Evolutionary conservation across 2,888 invertebrate species (phyloP).

Genomic region (Omphaloscelis lunosa): DNA sequence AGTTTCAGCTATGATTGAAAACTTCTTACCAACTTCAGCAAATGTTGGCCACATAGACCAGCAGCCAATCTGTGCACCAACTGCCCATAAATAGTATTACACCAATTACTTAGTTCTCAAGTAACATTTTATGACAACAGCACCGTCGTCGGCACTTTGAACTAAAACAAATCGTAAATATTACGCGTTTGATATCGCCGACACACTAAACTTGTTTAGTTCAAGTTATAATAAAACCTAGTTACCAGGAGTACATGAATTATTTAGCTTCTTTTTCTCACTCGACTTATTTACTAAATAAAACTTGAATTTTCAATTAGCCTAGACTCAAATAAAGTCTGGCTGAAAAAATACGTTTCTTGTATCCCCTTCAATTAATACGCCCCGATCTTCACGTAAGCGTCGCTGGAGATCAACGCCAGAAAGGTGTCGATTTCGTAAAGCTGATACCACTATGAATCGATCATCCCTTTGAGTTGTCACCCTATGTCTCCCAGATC

Average conservation of each 20-base stretch:
- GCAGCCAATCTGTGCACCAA: not conserved
- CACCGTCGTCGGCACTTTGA: conserved; percentile 50
- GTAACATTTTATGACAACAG: conserved; percentile 51
- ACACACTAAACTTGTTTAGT: conserved; percentile 18
- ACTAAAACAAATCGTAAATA: conserved; percentile 53
- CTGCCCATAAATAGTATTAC: conserved; percentile 32
- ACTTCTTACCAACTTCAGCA: not conserved
- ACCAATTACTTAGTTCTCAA: conserved; percentile 39
- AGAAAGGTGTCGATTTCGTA: too few species aligned
- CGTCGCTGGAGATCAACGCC: too few species aligned
- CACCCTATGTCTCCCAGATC: too few species aligned
- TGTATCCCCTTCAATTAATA: too few species aligned
- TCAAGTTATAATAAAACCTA: not conserved
- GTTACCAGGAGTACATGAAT: not conserved
- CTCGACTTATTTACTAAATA: not conserved
- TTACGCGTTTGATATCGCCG: conserved; percentile 59
- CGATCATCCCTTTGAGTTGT: too few species aligned
- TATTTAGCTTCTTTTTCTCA: not conserved
- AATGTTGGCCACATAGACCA: conserved; percentile 1
- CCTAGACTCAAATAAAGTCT: not conserved
- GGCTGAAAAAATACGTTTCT: too few species aligned
- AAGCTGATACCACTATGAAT: too few species aligned
- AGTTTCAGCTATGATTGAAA: not conserved
- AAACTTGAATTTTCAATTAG: not conserved
- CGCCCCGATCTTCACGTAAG: too few species aligned